Evolutionary conservation across 2,888 invertebrate species (phyloP).

Genomic region (Pilophorus perplexus): DNA sequence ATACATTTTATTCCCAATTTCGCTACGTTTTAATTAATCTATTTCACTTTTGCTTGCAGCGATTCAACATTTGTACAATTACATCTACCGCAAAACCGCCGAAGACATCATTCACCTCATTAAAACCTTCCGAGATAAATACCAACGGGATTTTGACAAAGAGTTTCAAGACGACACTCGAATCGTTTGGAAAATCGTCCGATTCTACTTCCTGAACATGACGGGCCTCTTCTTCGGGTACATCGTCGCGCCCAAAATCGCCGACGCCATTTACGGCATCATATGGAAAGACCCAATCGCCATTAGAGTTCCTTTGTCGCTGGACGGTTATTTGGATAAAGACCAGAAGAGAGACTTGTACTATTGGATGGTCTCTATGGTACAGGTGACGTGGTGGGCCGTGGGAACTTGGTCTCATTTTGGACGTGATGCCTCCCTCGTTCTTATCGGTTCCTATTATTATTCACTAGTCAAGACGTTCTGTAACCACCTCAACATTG

Average conservation of each 20-base stretch:
- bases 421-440: background rate
- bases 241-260: slow-evolving; percentile 2
- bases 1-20: too few relatives aligned
- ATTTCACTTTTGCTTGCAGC: too few relatives aligned
- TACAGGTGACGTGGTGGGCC: background rate
- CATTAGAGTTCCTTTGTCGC: background rate
- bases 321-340: too few relatives aligned
- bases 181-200: slow-evolving; percentile 17
- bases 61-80: slow-evolving; percentile 5
- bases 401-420: slow-evolving; percentile 1
- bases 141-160: slow-evolving; percentile 11
- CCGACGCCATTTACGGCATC: background rate
- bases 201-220: background rate
- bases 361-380: background rate
- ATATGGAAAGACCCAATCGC: slow-evolving; percentile 9
- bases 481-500: slow-evolving; percentile 1
- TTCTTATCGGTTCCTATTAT: too few relatives aligned
- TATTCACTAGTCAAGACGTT: slow-evolving; percentile 17
- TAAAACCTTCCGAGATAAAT: background rate
- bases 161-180: too few relatives aligned
- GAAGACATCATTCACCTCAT: slow-evolving; percentile 5
- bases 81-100: background rate
- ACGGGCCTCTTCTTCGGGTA: background rate
- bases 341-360: slow-evolving; percentile 20
- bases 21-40: too few relatives aligned